A percentile compares a stretch with the other conserved stretches of the same genome.
Conservation (phyloP, 1,140 invertebrate genomes). For the Diuraphis noxia region DNA sequence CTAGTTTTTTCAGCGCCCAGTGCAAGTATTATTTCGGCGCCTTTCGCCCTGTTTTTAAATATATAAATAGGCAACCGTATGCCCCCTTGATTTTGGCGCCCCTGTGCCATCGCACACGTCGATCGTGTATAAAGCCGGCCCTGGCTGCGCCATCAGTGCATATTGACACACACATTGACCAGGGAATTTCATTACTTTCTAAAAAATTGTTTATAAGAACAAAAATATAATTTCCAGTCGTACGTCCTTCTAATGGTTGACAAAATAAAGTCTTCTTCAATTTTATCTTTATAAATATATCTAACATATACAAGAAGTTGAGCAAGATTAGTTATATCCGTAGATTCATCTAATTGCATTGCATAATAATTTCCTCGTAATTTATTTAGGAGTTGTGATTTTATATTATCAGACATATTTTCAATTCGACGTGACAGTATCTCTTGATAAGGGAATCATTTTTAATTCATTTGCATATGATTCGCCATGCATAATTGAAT, state of each 20-base stretch:
- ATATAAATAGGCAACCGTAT: too few relatives aligned
- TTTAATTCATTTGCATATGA: too few relatives aligned
- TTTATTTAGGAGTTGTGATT: conserved; percentile 39
- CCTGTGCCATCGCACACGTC: too few relatives aligned
- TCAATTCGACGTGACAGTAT: conserved; percentile 57
- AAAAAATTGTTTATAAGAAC: background rate
- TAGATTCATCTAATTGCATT: conserved; percentile 38
- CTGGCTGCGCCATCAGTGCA: too few relatives aligned
- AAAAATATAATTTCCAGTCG: background rate
- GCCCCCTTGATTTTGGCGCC: too few relatives aligned
- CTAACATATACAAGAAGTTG: conserved; percentile 8
- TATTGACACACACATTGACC: background rate
- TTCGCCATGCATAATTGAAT: too few relatives aligned
- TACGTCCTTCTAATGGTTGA: conserved; percentile 17
- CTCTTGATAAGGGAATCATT: conserved; percentile 58
- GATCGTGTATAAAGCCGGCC: too few relatives aligned
- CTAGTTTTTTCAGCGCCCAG: too few relatives aligned
- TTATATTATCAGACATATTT: conserved; percentile 57
- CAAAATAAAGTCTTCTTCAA: conserved; percentile 30
- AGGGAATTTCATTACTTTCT: background rate
- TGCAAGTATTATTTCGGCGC: too few relatives aligned
- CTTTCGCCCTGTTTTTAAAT: too few relatives aligned
- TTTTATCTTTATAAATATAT: too few relatives aligned
- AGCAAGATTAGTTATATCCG: conserved; percentile 26
- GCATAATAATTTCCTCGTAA: background rate